Conservation (phyloP, 2,888 invertebrate genomes). For the Lamproptera curius region DNA sequence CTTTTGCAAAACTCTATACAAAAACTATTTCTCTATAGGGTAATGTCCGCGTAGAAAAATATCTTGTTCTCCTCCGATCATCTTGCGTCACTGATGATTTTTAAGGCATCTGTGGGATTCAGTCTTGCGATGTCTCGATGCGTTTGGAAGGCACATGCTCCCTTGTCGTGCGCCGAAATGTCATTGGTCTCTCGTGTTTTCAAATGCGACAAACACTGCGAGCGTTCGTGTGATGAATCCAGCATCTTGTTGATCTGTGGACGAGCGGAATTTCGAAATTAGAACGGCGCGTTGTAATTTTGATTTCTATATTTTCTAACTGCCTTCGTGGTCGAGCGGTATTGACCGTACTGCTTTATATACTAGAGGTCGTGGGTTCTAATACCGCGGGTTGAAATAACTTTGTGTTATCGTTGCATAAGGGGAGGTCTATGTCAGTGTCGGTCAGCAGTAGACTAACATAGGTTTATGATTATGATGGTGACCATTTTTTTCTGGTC, state of each 20-base stretch:
- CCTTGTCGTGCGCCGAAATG: constrained; percentile 27
- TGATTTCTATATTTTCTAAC: too few species aligned
- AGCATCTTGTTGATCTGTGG: constrained; percentile 67
- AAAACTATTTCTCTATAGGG: constrained; percentile 45
- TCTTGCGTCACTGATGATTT: constrained; percentile 54
- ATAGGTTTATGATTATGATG: too few species aligned
- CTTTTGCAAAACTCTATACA: constrained; percentile 38
- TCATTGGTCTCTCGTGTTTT: constrained; percentile 19
- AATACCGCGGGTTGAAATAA: too few species aligned
- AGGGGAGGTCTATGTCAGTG: too few species aligned
- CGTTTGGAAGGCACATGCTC: constrained; percentile 36
- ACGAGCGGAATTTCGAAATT: constrained; percentile 31
- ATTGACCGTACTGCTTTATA: too few species aligned
- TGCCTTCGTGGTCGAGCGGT: too few species aligned
- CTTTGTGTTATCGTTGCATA: too few species aligned
- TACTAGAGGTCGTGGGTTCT: too few species aligned
- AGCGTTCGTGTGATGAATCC: constrained; percentile 40
- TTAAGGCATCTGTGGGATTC: constrained; percentile 59
- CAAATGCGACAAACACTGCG: constrained; percentile 31
- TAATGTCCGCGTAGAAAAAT: constrained; percentile 45
- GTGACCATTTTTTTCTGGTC: too few species aligned
- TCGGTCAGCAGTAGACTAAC: too few species aligned
- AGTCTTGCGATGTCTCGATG: constrained; percentile 51
- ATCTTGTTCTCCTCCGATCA: constrained; percentile 43
- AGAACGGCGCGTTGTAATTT: background rate